Evolutionary conservation across 92 coral and sea anemone genomes (phyloP).

Genomic region (Paramuricea clavata): DNA sequence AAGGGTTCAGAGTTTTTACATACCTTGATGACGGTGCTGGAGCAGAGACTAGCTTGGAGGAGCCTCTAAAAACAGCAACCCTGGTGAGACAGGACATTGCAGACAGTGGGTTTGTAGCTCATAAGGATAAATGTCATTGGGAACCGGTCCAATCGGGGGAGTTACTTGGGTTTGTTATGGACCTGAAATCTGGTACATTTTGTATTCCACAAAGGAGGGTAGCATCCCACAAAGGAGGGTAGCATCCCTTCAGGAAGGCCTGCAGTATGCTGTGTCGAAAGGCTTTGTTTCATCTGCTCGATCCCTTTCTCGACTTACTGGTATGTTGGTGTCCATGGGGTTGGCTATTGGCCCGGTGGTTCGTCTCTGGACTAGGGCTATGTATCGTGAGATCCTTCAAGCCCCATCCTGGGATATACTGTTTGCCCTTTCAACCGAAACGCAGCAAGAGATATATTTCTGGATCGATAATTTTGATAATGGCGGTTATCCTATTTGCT

Average conservation of each 20-base stretch:
- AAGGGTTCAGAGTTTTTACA: too few species aligned
- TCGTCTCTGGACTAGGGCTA: not conserved
- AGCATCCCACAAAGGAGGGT: not conserved
- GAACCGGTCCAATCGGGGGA: too few species aligned
- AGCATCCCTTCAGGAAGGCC: not conserved
- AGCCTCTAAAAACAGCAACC: too few species aligned
- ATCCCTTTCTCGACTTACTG: not conserved
- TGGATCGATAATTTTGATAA: not conserved
- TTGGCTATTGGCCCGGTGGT: too few species aligned
- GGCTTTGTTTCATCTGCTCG: not conserved
- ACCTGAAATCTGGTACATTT: not conserved
- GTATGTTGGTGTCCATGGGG: not conserved
- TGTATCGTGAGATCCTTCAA: not conserved
- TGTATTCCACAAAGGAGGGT: too few species aligned
- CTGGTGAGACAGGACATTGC: too few species aligned
- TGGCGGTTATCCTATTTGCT: not conserved
- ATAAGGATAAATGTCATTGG: too few species aligned
- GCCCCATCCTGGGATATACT: not conserved
- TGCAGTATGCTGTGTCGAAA: not conserved
- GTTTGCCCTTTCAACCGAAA: not conserved
- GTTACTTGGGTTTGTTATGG: too few species aligned
- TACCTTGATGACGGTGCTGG: too few species aligned
- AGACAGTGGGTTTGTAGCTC: too few species aligned
- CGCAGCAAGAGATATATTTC: not conserved
- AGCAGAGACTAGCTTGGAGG: too few species aligned